These are phyloP conservation scores for Stenchaetothrips biformis DNA, from an alignment of 2,888 invertebrate species.

Conservation along the genomic window DNA sequence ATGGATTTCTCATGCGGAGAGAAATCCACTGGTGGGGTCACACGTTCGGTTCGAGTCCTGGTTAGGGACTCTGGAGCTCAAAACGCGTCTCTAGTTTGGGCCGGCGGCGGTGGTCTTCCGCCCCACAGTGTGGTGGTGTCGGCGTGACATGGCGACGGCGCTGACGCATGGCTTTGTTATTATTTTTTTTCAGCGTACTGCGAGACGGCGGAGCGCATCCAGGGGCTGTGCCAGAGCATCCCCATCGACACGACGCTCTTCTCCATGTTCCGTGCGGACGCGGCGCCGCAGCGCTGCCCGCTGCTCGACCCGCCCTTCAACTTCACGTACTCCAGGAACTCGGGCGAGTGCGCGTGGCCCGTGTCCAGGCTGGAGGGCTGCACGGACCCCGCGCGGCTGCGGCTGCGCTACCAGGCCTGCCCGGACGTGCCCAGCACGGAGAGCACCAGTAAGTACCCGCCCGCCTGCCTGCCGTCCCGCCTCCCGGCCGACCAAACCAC, in stretches of 20 bases:
- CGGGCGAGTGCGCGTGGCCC: constrained; percentile 83
- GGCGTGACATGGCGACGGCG: background rate
- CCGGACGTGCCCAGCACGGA: constrained; percentile 89
- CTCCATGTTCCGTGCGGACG: constrained; percentile 85
- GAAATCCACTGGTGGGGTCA: too few species aligned
- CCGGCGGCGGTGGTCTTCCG: too few species aligned
- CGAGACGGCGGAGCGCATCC: constrained; percentile 47
- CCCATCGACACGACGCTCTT: constrained; percentile 84
- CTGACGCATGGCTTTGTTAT: constrained; percentile 28
- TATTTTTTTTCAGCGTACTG: constrained; percentile 62
- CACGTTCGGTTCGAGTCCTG: too few species aligned
- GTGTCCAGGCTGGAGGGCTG: constrained; percentile 90
- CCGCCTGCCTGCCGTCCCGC: too few species aligned
- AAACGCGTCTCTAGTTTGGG: too few species aligned
- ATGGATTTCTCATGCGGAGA: too few species aligned
- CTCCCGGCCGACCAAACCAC: too few species aligned
- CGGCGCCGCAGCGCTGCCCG: constrained; percentile 84
- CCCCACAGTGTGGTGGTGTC: too few species aligned
- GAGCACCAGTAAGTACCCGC: constrained; percentile 67
- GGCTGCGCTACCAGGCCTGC: constrained; percentile 90
- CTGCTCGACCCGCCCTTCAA: constrained; percentile 75
- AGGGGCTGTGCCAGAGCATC: constrained; percentile 77
- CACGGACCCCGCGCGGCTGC: constrained; percentile 82
- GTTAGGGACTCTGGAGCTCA: too few species aligned
- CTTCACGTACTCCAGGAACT: constrained; percentile 84